phyloP scores from a whole-genome alignment of 2,113 vertebrate genomes.

The Chloropsis cyanopogon region DNA sequence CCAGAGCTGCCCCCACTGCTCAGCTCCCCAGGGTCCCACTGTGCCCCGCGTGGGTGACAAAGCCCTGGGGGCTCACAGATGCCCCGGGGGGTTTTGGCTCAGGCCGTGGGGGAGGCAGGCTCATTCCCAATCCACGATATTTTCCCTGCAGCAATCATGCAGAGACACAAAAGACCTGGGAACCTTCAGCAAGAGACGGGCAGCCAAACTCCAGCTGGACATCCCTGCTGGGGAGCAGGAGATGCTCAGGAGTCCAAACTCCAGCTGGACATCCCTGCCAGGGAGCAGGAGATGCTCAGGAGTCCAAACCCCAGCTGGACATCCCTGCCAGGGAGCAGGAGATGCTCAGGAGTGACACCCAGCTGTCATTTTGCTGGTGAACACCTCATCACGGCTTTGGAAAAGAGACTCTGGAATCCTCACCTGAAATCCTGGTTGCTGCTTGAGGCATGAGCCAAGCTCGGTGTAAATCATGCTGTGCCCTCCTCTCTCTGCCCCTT shows the following conservation, averaged over 20 bases:
- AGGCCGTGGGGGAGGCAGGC: fast-evolving
- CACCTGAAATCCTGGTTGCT: not conserved
- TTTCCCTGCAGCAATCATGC: not conserved
- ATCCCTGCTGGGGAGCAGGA: not conserved
- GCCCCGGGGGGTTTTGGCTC: not conserved
- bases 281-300: too few relatives aligned
- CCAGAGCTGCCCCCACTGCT: fast-evolving
- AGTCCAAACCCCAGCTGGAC: too few relatives aligned
- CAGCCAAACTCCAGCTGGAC: not conserved
- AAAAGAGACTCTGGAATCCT: not conserved
- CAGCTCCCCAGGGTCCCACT: fast-evolving
- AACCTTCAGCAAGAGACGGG: not conserved
- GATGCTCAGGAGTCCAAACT: not conserved
- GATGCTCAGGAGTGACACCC: not conserved
- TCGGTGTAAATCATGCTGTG: fast-evolving
- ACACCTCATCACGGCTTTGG: fast-evolving
- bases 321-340: too few relatives aligned
- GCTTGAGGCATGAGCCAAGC: not conserved
- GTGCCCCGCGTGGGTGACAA: fast-evolving
- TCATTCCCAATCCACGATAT: fast-evolving
- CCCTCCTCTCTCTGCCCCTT: not conserved
- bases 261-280: too few relatives aligned
- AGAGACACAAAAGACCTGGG: not conserved
- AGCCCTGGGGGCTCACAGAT: not conserved
- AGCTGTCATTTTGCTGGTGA: not conserved